Conservation (phyloP, 2,113 vertebrate genomes). For the Danionella cerebrum region DNA sequence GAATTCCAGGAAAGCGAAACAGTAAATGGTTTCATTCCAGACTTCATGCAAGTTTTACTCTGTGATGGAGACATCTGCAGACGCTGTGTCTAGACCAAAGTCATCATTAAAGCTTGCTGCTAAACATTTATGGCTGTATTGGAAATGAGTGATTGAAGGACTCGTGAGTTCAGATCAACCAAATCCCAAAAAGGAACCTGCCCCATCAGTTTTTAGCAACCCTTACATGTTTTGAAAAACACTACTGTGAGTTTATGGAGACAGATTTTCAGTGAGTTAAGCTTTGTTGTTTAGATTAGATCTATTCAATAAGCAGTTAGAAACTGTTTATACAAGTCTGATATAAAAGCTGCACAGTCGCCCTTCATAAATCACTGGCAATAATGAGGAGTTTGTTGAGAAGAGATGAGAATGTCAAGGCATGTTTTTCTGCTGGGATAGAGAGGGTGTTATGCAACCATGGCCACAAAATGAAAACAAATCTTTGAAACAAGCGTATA, state of each 20-base stretch:
- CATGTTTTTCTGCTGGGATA: slow-evolving; percentile 1
- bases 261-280: not conserved
- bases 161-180: too few relatives aligned
- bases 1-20: slow-evolving; percentile 24
- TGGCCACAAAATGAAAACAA: not conserved
- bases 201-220: not conserved
- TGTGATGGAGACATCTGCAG: too few relatives aligned
- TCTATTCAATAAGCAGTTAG: not conserved
- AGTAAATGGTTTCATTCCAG: not conserved
- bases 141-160: too few relatives aligned
- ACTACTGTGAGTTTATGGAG: not conserved
- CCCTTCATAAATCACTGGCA: not conserved
- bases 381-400: not conserved
- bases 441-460: not conserved
- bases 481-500: not conserved
- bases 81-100: not conserved
- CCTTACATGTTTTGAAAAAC: not conserved
- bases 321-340: not conserved
- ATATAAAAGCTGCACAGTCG: not conserved
- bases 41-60: not conserved
- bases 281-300: not conserved
- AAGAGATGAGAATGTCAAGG: slow-evolving; percentile 1
- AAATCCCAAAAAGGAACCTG: too few relatives aligned
- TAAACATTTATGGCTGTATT: not conserved
- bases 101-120: not conserved